Evolutionary conservation across 2,113 vertebrate species (phyloP).

Genomic region (Aplodontia rufa): DNA sequence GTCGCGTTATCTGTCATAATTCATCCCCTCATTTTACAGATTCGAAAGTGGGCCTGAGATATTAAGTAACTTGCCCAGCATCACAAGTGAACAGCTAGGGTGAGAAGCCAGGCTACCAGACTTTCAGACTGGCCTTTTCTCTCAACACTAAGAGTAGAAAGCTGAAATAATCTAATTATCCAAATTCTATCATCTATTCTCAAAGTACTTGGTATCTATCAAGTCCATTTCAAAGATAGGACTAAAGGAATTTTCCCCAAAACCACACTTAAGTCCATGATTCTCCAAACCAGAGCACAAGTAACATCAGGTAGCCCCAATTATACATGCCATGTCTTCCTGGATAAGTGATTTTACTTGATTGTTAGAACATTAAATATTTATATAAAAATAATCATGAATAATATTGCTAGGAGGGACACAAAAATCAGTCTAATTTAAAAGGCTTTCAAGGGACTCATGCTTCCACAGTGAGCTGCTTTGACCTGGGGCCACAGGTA

Average conservation of each 20-base stretch:
- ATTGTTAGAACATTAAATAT: conserved; percentile 33
- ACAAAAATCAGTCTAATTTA: neutral
- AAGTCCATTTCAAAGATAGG: neutral
- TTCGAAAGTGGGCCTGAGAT: neutral
- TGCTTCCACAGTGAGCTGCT: neutral
- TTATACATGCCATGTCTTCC: neutral
- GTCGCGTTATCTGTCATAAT: neutral
- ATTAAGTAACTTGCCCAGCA: neutral
- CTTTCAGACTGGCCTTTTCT: neutral
- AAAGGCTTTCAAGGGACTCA: neutral
- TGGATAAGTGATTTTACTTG: neutral
- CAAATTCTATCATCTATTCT: neutral
- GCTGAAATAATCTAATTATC: neutral
- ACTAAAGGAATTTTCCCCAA: neutral
- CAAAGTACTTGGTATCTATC: neutral
- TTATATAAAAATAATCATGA: conserved; percentile 7
- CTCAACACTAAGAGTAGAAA: neutral
- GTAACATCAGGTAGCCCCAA: neutral
- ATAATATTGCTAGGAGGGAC: neutral
- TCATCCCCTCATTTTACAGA: neutral
- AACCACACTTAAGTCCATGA: neutral
- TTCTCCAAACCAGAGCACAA: neutral
- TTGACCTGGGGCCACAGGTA: neutral
- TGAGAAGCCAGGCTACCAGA: neutral
- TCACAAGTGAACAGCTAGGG: neutral